Evolutionary conservation across 1,140 invertebrate genomes (phyloP).

Genomic region (Akabosia matsudoensis): DNA sequence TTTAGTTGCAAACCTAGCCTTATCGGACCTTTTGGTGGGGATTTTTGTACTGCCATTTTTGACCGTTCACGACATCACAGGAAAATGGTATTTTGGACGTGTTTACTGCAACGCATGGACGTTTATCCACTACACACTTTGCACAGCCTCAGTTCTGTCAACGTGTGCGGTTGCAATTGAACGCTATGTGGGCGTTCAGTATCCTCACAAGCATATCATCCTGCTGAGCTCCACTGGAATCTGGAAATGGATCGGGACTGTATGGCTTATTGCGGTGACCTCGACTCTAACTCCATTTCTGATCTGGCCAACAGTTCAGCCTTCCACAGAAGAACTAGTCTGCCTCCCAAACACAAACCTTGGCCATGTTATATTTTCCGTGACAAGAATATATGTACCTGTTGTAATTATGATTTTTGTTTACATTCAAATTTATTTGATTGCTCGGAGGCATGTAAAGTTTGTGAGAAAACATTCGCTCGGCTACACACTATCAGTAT

Average conservation of each 20-base stretch:
- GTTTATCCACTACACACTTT: conserved; percentile 31
- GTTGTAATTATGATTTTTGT: conserved; percentile 9
- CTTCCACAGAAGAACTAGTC: background rate
- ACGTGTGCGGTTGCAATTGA: conserved; percentile 28
- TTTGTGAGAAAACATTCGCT: background rate
- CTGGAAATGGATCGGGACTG: background rate
- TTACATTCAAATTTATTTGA: background rate
- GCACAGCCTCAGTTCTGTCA: conserved; percentile 33
- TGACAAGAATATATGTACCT: conserved; percentile 3
- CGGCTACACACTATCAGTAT: background rate
- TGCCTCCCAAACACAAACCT: background rate
- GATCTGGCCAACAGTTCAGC: background rate
- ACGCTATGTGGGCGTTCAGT: conserved; percentile 34
- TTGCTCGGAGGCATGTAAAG: conserved; percentile 3
- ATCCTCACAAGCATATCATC: background rate
- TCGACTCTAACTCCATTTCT: background rate
- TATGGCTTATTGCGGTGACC: conserved; percentile 2
- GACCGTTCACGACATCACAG: conserved; percentile 50
- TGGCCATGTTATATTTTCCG: conserved; percentile 7
- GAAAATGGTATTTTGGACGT: conserved; percentile 31
- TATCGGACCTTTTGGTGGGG: conserved; percentile 54
- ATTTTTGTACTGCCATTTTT: conserved; percentile 53
- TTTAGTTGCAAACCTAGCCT: conserved; percentile 54
- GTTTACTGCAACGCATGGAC: conserved; percentile 18
- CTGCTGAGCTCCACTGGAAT: background rate